A percentile compares a stretch with the other conserved stretches of the same genome.
Evolutionary conservation across 2,113 vertebrate species (phyloP).

Genomic region (Aix galericulata): DNA sequence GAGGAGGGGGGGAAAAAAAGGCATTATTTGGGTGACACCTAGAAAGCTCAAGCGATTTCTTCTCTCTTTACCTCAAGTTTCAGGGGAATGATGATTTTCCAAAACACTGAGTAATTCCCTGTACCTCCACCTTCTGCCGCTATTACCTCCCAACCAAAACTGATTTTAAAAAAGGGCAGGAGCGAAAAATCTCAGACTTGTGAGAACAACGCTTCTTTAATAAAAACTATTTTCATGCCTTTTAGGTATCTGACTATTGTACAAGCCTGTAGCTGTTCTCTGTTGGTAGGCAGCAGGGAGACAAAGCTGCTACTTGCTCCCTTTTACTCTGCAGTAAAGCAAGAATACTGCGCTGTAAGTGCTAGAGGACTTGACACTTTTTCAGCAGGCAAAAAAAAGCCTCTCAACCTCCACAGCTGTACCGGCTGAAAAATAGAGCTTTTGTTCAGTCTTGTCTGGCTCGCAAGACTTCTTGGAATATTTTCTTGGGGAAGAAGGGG

Average conservation of each 20-base stretch:
- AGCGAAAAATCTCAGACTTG: neutral
- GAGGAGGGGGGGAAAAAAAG: neutral
- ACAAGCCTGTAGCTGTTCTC: neutral
- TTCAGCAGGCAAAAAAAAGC: conserved; percentile 3
- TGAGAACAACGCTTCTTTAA: neutral
- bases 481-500: neutral
- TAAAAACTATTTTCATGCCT: neutral
- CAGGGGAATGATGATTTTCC: neutral
- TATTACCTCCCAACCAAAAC: neutral
- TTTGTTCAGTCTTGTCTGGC: conserved; percentile 38
- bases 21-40: neutral
- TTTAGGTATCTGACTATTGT: neutral
- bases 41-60: neutral
- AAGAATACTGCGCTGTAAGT: neutral
- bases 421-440: conserved; percentile 3
- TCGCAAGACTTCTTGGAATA: conserved; percentile 29
- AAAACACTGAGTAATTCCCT: neutral
- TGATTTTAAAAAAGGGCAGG: neutral
- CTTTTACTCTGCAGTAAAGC: neutral
- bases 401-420: conserved; percentile 53
- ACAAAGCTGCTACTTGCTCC: neutral
- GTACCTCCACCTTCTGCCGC: neutral
- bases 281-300: neutral
- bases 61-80: neutral
- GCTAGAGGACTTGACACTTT: conserved; percentile 14